Base-by-base conservation (phyloP, 2,797 vertebrate species). In the Xenopus petersii region DNA sequence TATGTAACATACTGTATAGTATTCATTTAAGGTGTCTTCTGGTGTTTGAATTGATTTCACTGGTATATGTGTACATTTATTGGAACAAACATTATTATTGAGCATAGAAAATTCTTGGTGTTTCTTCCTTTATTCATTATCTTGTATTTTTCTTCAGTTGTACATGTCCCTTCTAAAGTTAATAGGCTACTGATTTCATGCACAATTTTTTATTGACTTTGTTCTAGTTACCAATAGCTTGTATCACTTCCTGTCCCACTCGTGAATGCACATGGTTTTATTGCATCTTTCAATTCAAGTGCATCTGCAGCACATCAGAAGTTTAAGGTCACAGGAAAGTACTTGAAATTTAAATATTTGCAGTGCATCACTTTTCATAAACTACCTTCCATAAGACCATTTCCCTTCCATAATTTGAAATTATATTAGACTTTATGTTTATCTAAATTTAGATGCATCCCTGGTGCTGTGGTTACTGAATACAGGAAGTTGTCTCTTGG, bases 351-450 rank as follows among this genome's bases (percentile, higher is more conserved):
- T 54, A 42, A 56, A 58, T 42, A n/a, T 24, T 1, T 15, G 10
- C 21, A 56, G 15, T 16, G 42, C 33, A 67, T 60, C 66, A 46
- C 63, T 51, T 74, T 47, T 15, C 42, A 26, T 64, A 21, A 70
- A 16, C 24, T 11, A 30, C 33, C 15, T 36, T 48, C 61, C 24
- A 70, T 64, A n/a, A 10, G 7, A 26, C 12, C 59, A 36, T 71
- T 42, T 51, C 10, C 16, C 9, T 16, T 16, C 8, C 21, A 58
- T 60, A 65, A 33, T 65, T 51, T 66, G 15, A 24, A 10, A 65
- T 49, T 71, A 71, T 61, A 61, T 11, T 64, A 48, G 70, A 64
- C 11, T 15, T 12, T 64, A 70, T 64, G 33, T 42, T 54, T 74
- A 63, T 62, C 26, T 42, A 63, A 75, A 63, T 51, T 4, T 13